phyloP scores from a whole-genome alignment of 1,140 invertebrate genomes.

The Anastrepha obliqua region DNA sequence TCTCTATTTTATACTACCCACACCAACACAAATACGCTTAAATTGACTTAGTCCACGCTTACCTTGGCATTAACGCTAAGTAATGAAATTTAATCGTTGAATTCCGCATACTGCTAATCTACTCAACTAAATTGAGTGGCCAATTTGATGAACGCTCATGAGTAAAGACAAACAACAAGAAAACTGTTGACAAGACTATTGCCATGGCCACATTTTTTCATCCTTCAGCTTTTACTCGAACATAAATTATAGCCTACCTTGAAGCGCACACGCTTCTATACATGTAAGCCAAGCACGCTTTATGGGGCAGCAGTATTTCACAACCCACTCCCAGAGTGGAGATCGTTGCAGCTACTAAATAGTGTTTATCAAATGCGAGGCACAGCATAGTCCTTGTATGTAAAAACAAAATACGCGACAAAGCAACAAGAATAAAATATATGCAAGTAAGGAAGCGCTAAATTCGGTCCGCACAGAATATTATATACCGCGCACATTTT shows the following conservation, averaged over 20 bases:
- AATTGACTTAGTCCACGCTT: neutral
- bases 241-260: slow-evolving; percentile 25
- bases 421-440: neutral
- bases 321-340: too few species aligned
- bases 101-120: neutral
- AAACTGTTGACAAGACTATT: neutral
- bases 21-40: too few species aligned
- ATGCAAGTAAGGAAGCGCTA: neutral
- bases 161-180: neutral
- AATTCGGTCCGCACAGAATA: too few species aligned
- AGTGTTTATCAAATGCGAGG: too few species aligned
- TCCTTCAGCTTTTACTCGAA: neutral
- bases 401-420: too few species aligned
- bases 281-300: neutral
- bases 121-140: slow-evolving; percentile 14
- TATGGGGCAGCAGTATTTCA: neutral
- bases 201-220: neutral
- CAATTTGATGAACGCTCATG: slow-evolving; percentile 10
- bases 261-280: neutral
- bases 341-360: too few species aligned
- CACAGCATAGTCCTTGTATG: too few species aligned
- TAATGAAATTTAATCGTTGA: neutral
- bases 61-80: neutral
- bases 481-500: too few species aligned
- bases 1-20: too few species aligned